phyloP scores from a whole-genome alignment of 2,797 vertebrate genomes.

The Lutra lutra region DNA sequence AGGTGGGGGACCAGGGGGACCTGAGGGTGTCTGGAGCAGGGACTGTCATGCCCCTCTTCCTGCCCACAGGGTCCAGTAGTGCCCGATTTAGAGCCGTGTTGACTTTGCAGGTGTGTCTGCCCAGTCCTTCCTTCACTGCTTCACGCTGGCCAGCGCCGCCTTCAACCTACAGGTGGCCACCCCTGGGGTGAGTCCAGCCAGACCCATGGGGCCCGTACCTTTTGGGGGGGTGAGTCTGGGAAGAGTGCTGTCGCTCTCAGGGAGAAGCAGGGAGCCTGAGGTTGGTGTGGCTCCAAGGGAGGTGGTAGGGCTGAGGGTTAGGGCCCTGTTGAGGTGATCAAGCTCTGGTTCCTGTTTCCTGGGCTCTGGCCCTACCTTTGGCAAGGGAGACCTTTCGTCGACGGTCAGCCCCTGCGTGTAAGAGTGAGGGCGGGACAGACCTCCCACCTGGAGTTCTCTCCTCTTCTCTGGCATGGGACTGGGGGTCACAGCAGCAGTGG shows the following conservation, averaged over 20 bases:
- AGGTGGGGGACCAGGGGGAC: not conserved
- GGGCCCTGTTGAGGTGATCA: not conserved
- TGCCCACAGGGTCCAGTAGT: not conserved
- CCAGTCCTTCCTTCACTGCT: constrained; percentile 94
- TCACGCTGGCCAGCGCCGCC: constrained; percentile 91
- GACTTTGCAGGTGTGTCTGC: constrained; percentile 92
- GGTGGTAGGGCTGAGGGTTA: not conserved
- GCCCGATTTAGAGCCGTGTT: not conserved
- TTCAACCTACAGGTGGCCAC: constrained; percentile 98
- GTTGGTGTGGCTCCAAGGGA: not conserved
- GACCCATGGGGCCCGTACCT: not conserved
- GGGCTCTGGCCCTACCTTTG: not conserved
- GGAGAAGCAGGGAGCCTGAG: not conserved
- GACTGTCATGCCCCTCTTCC: not conserved
- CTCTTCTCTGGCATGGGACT: not conserved
- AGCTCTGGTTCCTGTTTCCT: not conserved
- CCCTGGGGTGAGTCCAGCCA: constrained; percentile 91
- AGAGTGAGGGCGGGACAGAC: not conserved
- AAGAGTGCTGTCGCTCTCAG: not conserved
- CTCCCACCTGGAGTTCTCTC: rapidly evolving
- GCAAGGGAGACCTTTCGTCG: not conserved
- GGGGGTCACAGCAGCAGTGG: not conserved
- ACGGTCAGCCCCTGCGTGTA: rapidly evolving
- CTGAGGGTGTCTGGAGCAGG: not conserved
- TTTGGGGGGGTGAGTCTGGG: not conserved